Base-by-base conservation (phyloP, 2,888 invertebrate species). In the Aleiodes testaceus region DNA sequence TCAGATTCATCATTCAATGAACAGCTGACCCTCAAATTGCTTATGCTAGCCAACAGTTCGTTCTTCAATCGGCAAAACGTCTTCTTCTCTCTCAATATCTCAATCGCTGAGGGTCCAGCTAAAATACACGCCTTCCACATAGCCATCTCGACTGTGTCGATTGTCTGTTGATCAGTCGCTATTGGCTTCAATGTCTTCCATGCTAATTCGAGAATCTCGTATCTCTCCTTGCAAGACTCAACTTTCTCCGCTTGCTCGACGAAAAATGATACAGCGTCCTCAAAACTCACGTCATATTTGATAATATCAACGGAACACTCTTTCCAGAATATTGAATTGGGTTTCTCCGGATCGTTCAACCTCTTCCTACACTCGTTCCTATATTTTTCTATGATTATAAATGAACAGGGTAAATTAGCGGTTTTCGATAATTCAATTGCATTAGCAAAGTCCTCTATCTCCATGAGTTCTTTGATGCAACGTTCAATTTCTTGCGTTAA, bases 241-340 rank as follows among this genome's bases (percentile, higher is more conserved):
- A 92, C 88, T 73, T 89, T 89, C 2, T 89, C 88, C 0, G 90
- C 89, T 73, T 90, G 89, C 67, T 89, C 88, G 0, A 91, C 87
- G 49, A 92, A 90, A 82, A 94, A 94, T 74, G 91, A 88, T 0
- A 92, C 91, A 0, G 93, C 90, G 16, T 91, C 89, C 73, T 90
- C 90, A 14, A 92, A 91, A 0, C 90, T 87, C 0, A 94, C 90
- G 0, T 91, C 87, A 66, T 92, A 90, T 42, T 89, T 87, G 77
- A 89, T 88, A 75, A 94, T 92, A 64, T 91, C 91, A 61, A 88
- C 85, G 73, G 93, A 91, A 77, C 93, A 93, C 55, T 90, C 88
- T 0, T 89, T 88, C 87, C 93, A 91, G 79, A 91, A 91, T 0
- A 67, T 66, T 36, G 75, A 71, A 14, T 79, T 78, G 5, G 81